Percentiles rank a stretch among this genome's conserved stretches.
Conservation (phyloP, 1,140 invertebrate genomes). For the Chironomus striatipennis region DNA sequence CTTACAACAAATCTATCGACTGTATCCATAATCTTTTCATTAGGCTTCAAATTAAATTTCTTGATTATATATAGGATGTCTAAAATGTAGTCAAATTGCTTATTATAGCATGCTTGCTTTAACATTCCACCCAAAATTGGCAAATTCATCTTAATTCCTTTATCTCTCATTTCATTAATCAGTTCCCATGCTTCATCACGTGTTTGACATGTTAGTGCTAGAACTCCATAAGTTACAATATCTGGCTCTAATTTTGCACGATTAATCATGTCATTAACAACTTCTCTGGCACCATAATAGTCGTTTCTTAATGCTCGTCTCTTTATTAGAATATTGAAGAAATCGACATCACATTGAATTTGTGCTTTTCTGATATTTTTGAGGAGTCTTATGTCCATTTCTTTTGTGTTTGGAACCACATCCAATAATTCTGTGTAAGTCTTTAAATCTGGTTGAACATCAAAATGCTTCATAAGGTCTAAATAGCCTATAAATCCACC, state of each 20-base stretch:
- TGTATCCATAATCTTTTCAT: slow-evolving; percentile 46
- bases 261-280: slow-evolving; percentile 51
- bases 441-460: slow-evolving; percentile 64
- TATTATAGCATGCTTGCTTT: slow-evolving; percentile 45
- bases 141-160: slow-evolving; percentile 56
- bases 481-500: slow-evolving; percentile 71
- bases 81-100: slow-evolving; percentile 55
- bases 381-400: slow-evolving; percentile 58
- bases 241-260: slow-evolving; percentile 54
- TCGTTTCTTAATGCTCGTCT: slow-evolving; percentile 58
- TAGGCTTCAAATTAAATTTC: slow-evolving; percentile 50
- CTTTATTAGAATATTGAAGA: slow-evolving; percentile 81
- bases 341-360: slow-evolving; percentile 63
- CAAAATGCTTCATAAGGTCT: slow-evolving; percentile 55
- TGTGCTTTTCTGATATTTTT: slow-evolving; percentile 47
- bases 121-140: slow-evolving; percentile 63
- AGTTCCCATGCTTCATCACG: slow-evolving; percentile 51
- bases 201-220: slow-evolving; percentile 66
- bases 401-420: slow-evolving; percentile 52
- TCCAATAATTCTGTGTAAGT: slow-evolving; percentile 69
- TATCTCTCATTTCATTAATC: slow-evolving; percentile 57
- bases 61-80: slow-evolving; percentile 56
- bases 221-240: slow-evolving; percentile 73
- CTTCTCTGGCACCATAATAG: slow-evolving; percentile 53
- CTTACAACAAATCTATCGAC: slow-evolving; percentile 46